These are phyloP conservation scores for Sympetrum striolatum DNA, from an alignment of 2,888 invertebrate genomes.

Conservation along the genomic window DNA sequence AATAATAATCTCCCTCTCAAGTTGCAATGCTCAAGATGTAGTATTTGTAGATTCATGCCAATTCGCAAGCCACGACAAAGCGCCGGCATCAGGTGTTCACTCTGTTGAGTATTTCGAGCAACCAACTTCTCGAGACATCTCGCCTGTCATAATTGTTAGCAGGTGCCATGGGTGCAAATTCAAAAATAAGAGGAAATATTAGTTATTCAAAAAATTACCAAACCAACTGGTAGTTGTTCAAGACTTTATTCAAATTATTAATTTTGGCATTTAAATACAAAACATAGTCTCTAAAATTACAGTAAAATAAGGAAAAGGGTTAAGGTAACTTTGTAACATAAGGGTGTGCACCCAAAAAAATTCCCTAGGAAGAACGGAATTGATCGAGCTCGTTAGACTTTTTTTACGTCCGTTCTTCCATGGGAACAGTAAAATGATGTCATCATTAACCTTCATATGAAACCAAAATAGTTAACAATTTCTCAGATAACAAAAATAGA, in stretches of 20 bases:
- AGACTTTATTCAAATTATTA: too few species aligned
- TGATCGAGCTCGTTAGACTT: too few species aligned
- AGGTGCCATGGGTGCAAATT: neutral
- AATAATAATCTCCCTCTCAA: constrained; percentile 77
- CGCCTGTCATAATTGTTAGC: constrained; percentile 63
- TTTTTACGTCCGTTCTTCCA: too few species aligned
- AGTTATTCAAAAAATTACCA: neutral
- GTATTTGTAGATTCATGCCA: constrained; percentile 72
- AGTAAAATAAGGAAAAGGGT: too few species aligned
- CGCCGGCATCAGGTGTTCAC: constrained; percentile 73
- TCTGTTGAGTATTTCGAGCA: constrained; percentile 68
- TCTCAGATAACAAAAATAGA: neutral
- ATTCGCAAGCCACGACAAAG: constrained; percentile 75
- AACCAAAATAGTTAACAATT: neutral
- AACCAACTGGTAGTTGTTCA: too few species aligned
- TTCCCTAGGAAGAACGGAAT: too few species aligned
- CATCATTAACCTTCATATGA: neutral
- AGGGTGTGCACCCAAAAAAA: too few species aligned
- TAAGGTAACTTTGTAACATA: too few species aligned
- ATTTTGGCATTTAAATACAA: too few species aligned
- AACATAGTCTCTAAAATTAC: too few species aligned
- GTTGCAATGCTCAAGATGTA: constrained; percentile 79
- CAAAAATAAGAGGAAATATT: neutral
- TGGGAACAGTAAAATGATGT: too few species aligned
- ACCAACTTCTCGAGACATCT: constrained; percentile 74